phyloP scores from a whole-genome alignment of 1,140 invertebrate genomes.

The Parasteatoda tepidariorum region DNA sequence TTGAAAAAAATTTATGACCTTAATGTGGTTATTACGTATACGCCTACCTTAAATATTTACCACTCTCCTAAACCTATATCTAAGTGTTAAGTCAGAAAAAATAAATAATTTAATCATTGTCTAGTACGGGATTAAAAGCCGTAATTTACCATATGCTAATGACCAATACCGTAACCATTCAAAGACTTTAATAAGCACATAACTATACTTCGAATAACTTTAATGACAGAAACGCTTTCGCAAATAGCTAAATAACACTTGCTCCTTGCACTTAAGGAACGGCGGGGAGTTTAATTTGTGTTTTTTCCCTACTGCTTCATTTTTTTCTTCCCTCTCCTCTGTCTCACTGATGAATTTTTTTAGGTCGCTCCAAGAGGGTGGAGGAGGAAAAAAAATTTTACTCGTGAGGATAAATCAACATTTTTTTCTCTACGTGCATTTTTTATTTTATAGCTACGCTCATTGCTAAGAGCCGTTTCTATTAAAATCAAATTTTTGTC shows the following conservation, averaged over 20 bases:
- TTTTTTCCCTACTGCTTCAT: constrained; percentile 24
- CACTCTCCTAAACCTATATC: too few relatives aligned
- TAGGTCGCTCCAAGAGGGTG: constrained; percentile 15
- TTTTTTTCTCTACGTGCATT: background rate
- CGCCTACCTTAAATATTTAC: too few relatives aligned
- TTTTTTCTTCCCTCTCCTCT: constrained; percentile 18
- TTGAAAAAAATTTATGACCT: too few relatives aligned
- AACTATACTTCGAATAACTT: too few relatives aligned
- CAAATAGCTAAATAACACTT: background rate
- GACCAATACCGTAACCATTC: too few relatives aligned
- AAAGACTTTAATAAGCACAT: too few relatives aligned
- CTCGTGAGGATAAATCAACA: constrained; percentile 31
- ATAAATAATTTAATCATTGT: too few relatives aligned
- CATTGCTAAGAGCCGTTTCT: constrained; percentile 24
- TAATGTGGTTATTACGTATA: too few relatives aligned
- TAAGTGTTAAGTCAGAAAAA: too few relatives aligned
- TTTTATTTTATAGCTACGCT: background rate
- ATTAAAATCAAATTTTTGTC: constrained; percentile 61
- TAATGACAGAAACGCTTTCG: too few relatives aligned
- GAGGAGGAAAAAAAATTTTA: constrained; percentile 13
- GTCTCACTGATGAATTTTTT: constrained; percentile 52
- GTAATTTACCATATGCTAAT: too few relatives aligned
- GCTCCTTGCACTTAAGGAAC: background rate
- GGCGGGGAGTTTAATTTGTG: constrained; percentile 43
- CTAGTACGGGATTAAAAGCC: too few relatives aligned